Evolutionary conservation across 2,888 invertebrate species (phyloP).

Genomic region (Digitonthophagus gazella): DNA sequence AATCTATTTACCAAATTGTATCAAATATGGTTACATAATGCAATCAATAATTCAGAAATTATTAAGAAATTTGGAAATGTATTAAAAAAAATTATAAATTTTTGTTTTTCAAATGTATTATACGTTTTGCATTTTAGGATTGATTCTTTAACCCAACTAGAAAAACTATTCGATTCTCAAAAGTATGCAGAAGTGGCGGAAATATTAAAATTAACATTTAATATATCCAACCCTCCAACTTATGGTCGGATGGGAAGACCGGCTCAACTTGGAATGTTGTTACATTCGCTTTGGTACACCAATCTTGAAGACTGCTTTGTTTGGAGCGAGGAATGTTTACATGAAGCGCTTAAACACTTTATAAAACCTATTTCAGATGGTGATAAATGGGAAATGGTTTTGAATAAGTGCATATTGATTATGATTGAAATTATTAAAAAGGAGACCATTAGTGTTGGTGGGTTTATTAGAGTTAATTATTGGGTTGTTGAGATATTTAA

Average conservation of each 20-base stretch:
- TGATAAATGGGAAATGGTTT: constrained; percentile 47
- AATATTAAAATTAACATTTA: constrained; percentile 68
- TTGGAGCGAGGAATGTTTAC: constrained; percentile 75
- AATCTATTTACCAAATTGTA: constrained; percentile 54
- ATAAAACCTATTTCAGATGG: constrained; percentile 51
- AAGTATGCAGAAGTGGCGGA: constrained; percentile 65
- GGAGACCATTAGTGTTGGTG: constrained; percentile 56
- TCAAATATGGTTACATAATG: constrained; percentile 54
- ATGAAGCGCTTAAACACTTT: constrained; percentile 64
- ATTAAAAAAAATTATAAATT: constrained; percentile 27
- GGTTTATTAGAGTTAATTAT: constrained; percentile 36
- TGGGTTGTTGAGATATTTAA: no score
- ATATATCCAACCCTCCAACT: constrained; percentile 46
- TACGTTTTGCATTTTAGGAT: constrained; percentile 42
- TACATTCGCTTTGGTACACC: constrained; percentile 54
- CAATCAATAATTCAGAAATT: constrained; percentile 52
- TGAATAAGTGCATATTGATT: constrained; percentile 51
- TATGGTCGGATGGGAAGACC: constrained; percentile 60
- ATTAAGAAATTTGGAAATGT: constrained; percentile 56
- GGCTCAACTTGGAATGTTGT: constrained; percentile 50
- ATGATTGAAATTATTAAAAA: constrained; percentile 55
- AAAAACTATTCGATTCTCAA: constrained; percentile 63
- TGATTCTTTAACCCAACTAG: constrained; percentile 61
- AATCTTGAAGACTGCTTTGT: constrained; percentile 60
- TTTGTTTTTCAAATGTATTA: constrained; percentile 17